Conservation (phyloP, 2,888 invertebrate genomes). For the Aricia artaxerxes region DNA sequence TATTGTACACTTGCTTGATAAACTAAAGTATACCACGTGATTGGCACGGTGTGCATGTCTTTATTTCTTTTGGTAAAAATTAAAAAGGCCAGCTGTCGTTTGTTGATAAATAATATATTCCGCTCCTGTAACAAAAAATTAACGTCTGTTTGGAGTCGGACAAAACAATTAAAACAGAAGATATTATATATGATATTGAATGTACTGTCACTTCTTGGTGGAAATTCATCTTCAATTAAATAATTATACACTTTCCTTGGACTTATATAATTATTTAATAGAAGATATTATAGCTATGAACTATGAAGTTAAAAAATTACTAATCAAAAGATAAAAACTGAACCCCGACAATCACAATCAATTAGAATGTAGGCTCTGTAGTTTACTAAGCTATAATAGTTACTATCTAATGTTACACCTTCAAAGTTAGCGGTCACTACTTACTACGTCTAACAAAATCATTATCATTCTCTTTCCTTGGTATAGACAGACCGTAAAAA, state of each 20-base stretch:
- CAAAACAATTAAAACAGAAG: no score
- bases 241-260: no score
- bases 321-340: background rate
- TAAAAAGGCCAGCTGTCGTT: slow-evolving; percentile 27
- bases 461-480: no score
- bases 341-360: background rate
- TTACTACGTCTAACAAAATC: background rate
- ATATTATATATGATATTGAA: no score
- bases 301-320: background rate
- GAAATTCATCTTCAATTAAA: no score
- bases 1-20: background rate
- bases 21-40: background rate
- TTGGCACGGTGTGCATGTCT: no score
- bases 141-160: background rate
- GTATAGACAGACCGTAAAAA: no score
- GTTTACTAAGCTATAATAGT: background rate
- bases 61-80: background rate
- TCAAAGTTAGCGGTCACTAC: background rate
- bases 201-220: no score
- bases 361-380: no score
- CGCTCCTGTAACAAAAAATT: background rate
- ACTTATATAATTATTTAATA: no score
- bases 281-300: no score
- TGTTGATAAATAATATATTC: slow-evolving; percentile 1
- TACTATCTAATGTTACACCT: background rate